phyloP scores from a whole-genome alignment of 2,888 invertebrate genomes.

The Tholera decimalis region DNA sequence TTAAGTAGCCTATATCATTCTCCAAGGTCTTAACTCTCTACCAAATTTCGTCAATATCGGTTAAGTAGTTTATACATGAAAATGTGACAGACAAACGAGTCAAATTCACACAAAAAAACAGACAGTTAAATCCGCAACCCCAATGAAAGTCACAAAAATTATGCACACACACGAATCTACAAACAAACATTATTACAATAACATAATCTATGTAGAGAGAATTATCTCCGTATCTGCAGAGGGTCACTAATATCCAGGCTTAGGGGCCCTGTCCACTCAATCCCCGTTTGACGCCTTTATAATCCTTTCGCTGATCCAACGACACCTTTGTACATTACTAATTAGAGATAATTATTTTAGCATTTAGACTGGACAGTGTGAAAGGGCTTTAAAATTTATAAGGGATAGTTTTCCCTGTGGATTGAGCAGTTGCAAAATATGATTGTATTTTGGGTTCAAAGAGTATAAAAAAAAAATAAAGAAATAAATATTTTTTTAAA shows the following conservation, averaged over 20 bases:
- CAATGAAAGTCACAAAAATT: constrained; percentile 11
- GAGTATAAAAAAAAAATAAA: no score
- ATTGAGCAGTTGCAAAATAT: not conserved
- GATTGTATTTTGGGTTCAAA: not conserved
- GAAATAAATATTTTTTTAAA: no score
- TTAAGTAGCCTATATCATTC: no score
- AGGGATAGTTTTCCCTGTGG: constrained; percentile 15
- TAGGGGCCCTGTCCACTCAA: constrained; percentile 56
- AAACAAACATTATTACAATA: constrained; percentile 24
- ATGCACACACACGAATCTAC: constrained; percentile 25
- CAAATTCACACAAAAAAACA: not conserved
- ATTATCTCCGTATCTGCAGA: constrained; percentile 4
- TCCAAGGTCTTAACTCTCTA: no score
- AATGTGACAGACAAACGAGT: no score
- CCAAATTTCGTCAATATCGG: no score
- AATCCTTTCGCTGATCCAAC: constrained; percentile 55
- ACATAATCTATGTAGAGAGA: constrained; percentile 4
- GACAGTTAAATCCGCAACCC: not conserved
- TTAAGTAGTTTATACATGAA: no score
- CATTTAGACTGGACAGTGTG: constrained; percentile 44
- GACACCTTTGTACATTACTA: constrained; percentile 69
- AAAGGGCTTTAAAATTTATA: constrained; percentile 25
- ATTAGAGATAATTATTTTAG: constrained; percentile 60
- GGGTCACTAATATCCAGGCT: constrained; percentile 47
- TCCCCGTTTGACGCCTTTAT: constrained; percentile 75